These are phyloP conservation scores for Paraescarpia echinospica DNA, from an alignment of 1,140 invertebrate species.

Conservation along the genomic window DNA sequence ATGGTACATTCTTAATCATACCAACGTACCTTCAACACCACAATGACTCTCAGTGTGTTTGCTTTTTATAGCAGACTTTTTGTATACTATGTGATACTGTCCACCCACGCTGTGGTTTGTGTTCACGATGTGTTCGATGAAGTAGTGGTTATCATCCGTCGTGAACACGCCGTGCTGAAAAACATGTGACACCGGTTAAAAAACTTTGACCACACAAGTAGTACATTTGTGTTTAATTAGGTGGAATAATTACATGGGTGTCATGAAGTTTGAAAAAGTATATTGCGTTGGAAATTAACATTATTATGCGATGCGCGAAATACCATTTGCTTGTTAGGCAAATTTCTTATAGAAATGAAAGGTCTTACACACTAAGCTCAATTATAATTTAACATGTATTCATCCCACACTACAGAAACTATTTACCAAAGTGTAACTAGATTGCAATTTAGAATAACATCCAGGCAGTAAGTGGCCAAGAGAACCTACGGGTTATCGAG, in stretches of 20 bases:
- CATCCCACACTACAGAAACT: too few relatives aligned
- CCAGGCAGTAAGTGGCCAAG: too few relatives aligned
- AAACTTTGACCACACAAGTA: neutral
- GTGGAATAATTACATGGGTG: neutral
- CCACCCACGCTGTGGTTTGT: slow-evolving; percentile 38
- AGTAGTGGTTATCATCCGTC: slow-evolving; percentile 49
- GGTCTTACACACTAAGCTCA: neutral
- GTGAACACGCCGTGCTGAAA: slow-evolving; percentile 51
- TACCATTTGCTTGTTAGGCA: neutral
- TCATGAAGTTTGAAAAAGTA: neutral
- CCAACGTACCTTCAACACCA: neutral
- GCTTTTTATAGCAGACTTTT: slow-evolving; percentile 38
- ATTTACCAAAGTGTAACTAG: too few relatives aligned
- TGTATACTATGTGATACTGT: slow-evolving; percentile 50
- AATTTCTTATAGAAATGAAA: neutral
- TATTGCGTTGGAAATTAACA: neutral
- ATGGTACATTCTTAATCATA: neutral
- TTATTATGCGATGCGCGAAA: neutral
- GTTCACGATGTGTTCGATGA: slow-evolving; percentile 53
- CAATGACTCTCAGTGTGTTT: slow-evolving; percentile 4
- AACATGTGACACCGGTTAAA: neutral
- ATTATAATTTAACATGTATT: neutral
- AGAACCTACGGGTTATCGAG: neutral
- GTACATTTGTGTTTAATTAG: neutral
- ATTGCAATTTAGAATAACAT: too few relatives aligned